Evolutionary conservation across 2,113 vertebrate species (phyloP).

Genomic region (Gambusia holbrooki): DNA sequence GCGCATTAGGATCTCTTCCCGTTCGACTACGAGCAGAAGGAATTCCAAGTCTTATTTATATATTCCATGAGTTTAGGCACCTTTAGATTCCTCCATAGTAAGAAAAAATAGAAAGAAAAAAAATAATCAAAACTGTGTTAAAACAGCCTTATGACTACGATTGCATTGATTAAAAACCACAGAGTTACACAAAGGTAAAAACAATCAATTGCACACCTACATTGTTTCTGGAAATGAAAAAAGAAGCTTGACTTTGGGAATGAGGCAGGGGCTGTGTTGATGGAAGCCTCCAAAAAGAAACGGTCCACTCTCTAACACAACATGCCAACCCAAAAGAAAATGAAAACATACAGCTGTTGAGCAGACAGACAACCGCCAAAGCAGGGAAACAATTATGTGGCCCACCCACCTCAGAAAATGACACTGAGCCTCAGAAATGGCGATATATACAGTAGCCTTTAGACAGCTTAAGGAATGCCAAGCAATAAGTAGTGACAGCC

Average conservation of each 20-base stretch:
- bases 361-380: conserved; percentile 29
- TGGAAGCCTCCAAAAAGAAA: background rate
- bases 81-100: too few relatives aligned
- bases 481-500: conserved; percentile 38
- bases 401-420: conserved; percentile 18
- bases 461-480: conserved; percentile 45
- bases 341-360: conserved; percentile 22
- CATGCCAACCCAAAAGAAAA: conserved; percentile 16
- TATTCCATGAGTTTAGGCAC: too few relatives aligned
- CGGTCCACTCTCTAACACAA: background rate
- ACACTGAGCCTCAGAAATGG: conserved; percentile 37
- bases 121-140: background rate
- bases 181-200: too few relatives aligned
- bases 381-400: conserved; percentile 27
- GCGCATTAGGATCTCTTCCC: too few relatives aligned
- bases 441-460: conserved; percentile 30
- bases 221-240: background rate
- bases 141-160: background rate
- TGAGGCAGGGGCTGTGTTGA: background rate
- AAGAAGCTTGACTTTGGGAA: background rate
- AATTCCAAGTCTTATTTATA: too few relatives aligned
- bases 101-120: too few relatives aligned
- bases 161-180: background rate
- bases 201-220: background rate
- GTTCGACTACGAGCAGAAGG: too few relatives aligned